Percentiles rank a stretch among this genome's conserved stretches.
phyloP scores from a whole-genome alignment of 2,113 vertebrate species.

The Spilogale gracilis region DNA sequence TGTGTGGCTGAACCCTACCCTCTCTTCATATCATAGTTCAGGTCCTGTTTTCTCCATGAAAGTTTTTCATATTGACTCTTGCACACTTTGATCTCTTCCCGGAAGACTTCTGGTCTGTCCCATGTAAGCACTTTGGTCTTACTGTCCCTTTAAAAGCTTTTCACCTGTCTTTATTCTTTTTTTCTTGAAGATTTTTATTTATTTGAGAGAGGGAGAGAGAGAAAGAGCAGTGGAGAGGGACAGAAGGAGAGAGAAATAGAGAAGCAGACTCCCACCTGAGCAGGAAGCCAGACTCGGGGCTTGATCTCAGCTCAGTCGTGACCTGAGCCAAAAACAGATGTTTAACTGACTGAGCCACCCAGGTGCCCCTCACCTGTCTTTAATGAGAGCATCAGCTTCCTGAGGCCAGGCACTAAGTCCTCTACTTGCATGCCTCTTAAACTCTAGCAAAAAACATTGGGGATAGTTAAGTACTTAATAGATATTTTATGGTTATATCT shows the following conservation, averaged over 20 bases:
- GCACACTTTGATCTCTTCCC: not conserved
- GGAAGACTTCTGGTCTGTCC: not conserved
- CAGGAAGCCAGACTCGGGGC: too few relatives aligned
- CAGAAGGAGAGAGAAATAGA: too few relatives aligned
- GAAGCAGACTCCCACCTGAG: too few relatives aligned
- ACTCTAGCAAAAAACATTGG: not conserved
- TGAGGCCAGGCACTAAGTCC: not conserved
- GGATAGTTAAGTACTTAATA: not conserved
- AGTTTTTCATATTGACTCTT: not conserved
- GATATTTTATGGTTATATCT: not conserved
- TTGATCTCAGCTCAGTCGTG: too few relatives aligned
- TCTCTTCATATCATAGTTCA: not conserved
- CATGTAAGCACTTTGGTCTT: not conserved
- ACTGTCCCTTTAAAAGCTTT: not conserved
- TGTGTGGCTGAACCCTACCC: not conserved
- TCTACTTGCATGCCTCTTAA: not conserved
- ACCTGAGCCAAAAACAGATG: too few relatives aligned
- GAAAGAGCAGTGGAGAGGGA: too few relatives aligned
- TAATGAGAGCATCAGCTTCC: constrained; percentile 1
- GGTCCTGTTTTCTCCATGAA: not conserved
- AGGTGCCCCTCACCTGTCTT: not conserved
- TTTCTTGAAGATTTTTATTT: not conserved
- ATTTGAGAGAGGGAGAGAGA: too few relatives aligned
- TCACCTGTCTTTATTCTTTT: not conserved
- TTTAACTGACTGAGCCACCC: too few relatives aligned